Percentiles rank a stretch among this genome's conserved stretches.
phyloP scores from a whole-genome alignment of 2,888 invertebrate species.

The Steinernema scapterisci region DNA sequence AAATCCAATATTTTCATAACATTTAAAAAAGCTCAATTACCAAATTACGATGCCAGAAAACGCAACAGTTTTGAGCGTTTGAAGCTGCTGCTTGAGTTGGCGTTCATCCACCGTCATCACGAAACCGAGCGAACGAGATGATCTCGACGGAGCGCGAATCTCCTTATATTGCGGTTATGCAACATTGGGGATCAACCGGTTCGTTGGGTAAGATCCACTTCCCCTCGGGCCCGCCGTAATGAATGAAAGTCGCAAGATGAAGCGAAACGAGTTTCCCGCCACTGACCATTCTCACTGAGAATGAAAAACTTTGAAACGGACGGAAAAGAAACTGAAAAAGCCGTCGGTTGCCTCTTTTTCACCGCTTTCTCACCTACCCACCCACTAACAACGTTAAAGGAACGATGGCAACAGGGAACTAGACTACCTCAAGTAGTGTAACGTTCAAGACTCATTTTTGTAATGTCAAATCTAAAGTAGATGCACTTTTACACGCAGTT shows the following conservation, averaged over 20 bases:
- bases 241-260: background rate
- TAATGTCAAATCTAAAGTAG: background rate
- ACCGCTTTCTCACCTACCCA: background rate
- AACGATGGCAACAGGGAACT: background rate
- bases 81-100: conserved; percentile 28
- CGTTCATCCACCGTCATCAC: background rate
- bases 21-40: background rate
- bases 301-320: conserved; percentile 3
- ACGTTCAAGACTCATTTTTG: background rate
- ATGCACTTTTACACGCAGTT: too few relatives aligned
- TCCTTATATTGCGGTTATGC: conserved; percentile 27
- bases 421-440: background rate
- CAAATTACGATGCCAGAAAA: conserved; percentile 15
- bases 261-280: conserved; percentile 1
- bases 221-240: conserved; percentile 6
- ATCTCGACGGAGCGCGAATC: background rate
- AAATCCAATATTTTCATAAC: too few relatives aligned
- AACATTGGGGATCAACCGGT: conserved; percentile 27
- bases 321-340: background rate
- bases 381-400: too few relatives aligned
- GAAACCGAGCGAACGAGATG: background rate
- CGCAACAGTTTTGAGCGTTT: conserved; percentile 17
- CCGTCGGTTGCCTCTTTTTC: background rate
- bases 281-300: background rate
- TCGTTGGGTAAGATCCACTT: conserved; percentile 30